These are phyloP conservation scores for Urocolius indicus DNA, from an alignment of 2,113 vertebrate species.

Conservation along the genomic window DNA sequence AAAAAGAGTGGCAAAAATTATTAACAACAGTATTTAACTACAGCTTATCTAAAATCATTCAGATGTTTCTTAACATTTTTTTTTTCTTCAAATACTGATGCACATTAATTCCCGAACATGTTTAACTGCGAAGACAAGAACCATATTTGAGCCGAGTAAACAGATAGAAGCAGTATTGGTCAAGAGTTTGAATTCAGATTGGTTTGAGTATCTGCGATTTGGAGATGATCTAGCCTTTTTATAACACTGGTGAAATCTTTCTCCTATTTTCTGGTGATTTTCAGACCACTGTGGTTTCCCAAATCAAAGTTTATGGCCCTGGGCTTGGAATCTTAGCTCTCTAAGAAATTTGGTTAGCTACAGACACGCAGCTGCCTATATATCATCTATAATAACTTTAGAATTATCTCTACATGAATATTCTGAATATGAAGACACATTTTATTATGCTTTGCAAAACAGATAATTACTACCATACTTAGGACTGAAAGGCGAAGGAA, in stretches of 20 bases:
- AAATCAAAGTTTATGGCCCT: background rate
- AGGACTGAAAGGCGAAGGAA: slow-evolving; percentile 36
- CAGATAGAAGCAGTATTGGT: accelerated
- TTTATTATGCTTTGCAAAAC: slow-evolving; percentile 55
- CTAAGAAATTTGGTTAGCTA: background rate
- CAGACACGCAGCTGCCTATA: background rate
- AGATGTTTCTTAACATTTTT: accelerated
- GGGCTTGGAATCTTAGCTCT: background rate
- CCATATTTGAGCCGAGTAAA: background rate
- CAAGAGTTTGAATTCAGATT: background rate
- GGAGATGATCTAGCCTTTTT: background rate
- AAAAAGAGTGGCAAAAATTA: background rate
- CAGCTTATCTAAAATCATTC: background rate
- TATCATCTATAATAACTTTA: background rate
- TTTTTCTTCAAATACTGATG: background rate
- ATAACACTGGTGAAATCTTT: background rate
- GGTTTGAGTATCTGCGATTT: background rate
- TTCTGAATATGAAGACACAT: slow-evolving; percentile 42
- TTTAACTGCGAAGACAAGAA: background rate
- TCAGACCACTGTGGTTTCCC: background rate
- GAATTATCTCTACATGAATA: slow-evolving; percentile 22
- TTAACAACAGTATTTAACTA: background rate
- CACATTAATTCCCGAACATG: background rate
- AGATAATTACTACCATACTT: slow-evolving; percentile 62
- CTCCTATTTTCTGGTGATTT: background rate